Evolutionary conservation across 2,113 vertebrate genomes (phyloP).

Genomic region (Elanus axillaris): DNA sequence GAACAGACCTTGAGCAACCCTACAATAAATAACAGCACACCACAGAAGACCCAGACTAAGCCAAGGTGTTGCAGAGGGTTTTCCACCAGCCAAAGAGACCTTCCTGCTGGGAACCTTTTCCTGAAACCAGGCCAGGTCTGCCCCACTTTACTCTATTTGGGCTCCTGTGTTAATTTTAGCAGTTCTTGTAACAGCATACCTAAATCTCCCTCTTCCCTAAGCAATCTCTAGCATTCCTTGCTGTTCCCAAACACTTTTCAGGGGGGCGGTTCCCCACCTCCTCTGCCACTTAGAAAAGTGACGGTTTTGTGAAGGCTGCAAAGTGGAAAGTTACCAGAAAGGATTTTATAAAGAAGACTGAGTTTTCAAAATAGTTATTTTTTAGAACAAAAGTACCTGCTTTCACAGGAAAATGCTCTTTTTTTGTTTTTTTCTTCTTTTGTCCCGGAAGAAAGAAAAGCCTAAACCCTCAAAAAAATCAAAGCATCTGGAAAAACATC

Average conservation of each 20-base stretch:
- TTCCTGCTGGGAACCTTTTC: neutral
- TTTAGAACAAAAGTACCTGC: neutral
- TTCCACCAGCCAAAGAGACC: neutral
- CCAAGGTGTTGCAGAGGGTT: neutral
- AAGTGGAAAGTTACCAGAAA: neutral
- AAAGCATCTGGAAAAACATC: neutral
- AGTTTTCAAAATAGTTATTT: neutral
- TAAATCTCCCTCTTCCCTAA: neutral
- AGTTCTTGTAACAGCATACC: neutral
- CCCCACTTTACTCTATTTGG: neutral
- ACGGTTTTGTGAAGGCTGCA: neutral
- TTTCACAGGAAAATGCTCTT: rapidly evolving
- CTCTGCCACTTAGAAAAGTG: neutral
- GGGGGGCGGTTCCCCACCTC: neutral
- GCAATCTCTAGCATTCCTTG: neutral
- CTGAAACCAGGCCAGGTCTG: neutral
- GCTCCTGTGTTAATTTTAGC: rapidly evolving
- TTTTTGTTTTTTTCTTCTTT: neutral
- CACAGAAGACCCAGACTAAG: rapidly evolving
- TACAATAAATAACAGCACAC: neutral
- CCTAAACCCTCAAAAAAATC: neutral
- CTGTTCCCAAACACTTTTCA: neutral
- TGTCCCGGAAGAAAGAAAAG: rapidly evolving
- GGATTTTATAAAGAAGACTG: neutral
- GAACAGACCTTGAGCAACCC: neutral